Conservation (phyloP, 2,113 vertebrate genomes). For the Nestor notabilis region DNA sequence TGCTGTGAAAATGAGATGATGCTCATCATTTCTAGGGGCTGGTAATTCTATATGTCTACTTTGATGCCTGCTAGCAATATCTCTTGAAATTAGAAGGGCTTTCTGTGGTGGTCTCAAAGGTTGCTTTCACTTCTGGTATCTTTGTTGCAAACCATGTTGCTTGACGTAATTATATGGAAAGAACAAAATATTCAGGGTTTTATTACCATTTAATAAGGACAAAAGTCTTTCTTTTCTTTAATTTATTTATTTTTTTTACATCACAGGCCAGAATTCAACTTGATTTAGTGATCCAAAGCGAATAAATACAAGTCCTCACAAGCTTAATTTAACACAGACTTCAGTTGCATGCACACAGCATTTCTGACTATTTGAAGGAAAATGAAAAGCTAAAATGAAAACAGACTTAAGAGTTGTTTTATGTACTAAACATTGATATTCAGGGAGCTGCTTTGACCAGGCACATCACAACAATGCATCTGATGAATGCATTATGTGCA, state of each 20-base stretch:
- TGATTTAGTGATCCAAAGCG: not conserved
- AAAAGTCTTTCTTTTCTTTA: not conserved
- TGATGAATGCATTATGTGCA: not conserved
- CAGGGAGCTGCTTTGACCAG: not conserved
- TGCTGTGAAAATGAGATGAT: not conserved
- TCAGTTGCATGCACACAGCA: not conserved
- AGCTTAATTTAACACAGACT: not conserved
- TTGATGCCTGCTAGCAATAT: not conserved
- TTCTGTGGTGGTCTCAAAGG: not conserved
- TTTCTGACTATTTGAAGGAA: not conserved
- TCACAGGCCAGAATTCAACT: not conserved
- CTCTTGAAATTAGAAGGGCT: not conserved
- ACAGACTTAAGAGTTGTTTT: not conserved
- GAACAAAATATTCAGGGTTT: not conserved
- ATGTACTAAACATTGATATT: not conserved
- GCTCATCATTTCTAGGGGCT: not conserved
- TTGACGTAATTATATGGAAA: not conserved
- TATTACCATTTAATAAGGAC: not conserved
- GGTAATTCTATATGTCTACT: not conserved
- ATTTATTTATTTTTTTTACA: not conserved
- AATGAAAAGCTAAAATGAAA: constrained; percentile 1
- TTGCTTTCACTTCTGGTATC: not conserved
- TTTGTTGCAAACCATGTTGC: not conserved
- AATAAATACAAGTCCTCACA: not conserved
- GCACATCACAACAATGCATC: not conserved